These are phyloP conservation scores for Camponotus floridanus DNA, from an alignment of 1,140 invertebrate genomes.

Conservation along the genomic window DNA sequence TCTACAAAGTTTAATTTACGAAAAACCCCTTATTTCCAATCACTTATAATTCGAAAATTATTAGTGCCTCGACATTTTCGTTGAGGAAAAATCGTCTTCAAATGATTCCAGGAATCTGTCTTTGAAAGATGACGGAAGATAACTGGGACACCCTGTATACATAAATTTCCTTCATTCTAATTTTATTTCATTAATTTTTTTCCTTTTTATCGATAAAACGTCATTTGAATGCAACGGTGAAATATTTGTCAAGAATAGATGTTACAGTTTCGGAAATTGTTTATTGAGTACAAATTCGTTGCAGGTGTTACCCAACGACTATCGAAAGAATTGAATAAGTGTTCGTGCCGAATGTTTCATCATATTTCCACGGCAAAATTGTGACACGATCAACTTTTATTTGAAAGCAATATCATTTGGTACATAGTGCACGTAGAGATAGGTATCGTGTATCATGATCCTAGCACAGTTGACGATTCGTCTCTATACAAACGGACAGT, in stretches of 20 bases:
- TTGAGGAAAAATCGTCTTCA: too few relatives aligned
- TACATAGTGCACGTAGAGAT: slow-evolving; percentile 22
- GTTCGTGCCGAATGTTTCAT: slow-evolving; percentile 15
- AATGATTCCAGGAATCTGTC: too few relatives aligned
- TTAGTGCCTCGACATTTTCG: too few relatives aligned
- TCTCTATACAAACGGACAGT: slow-evolving; percentile 31
- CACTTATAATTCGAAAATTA: too few relatives aligned
- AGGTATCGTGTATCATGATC: slow-evolving; percentile 30
- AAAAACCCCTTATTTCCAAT: too few relatives aligned
- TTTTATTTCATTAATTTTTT: neutral
- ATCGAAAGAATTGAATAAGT: slow-evolving; percentile 12
- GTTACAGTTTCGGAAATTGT: neutral
- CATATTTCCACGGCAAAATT: slow-evolving; percentile 30
- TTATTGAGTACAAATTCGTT: neutral
- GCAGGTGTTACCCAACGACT: slow-evolving; percentile 35
- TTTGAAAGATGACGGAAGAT: too few relatives aligned
- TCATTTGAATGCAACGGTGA: neutral
- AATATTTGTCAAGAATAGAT: neutral
- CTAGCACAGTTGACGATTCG: slow-evolving; percentile 11
- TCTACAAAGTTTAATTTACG: too few relatives aligned
- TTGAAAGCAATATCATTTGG: slow-evolving; percentile 46
- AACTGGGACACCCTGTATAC: too few relatives aligned
- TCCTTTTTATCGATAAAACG: neutral
- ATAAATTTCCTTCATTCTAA: neutral
- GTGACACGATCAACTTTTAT: slow-evolving; percentile 23